These are phyloP conservation scores for Gasteruption jaculator DNA, from an alignment of 2,888 invertebrate genomes.

Conservation along the genomic window DNA sequence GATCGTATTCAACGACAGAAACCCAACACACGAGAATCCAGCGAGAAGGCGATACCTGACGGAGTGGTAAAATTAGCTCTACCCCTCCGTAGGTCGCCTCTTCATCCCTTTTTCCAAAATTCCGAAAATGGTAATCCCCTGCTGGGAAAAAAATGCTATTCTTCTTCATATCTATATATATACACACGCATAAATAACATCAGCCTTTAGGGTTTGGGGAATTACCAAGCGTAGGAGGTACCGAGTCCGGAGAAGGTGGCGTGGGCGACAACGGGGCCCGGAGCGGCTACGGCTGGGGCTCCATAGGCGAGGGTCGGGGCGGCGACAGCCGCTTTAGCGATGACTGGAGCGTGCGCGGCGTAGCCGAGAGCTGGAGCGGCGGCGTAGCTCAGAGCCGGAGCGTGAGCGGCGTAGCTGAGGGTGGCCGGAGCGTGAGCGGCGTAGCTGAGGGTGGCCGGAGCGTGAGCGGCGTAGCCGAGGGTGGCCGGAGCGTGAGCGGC, in stretches of 20 bases:
- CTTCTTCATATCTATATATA: too few relatives aligned
- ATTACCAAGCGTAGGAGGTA: conserved; percentile 37
- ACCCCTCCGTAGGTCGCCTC: too few relatives aligned
- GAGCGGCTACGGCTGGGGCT: conserved; percentile 18
- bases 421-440: conserved; percentile 21
- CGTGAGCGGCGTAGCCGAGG: conserved; percentile 17
- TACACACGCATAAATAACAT: too few relatives aligned
- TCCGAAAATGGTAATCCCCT: too few relatives aligned
- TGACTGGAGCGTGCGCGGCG: conserved; percentile 6
- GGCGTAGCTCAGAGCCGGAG: conserved; percentile 19
- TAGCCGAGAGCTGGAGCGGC: conserved; percentile 20
- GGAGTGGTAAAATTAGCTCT: too few relatives aligned
- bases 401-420: conserved; percentile 22
- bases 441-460: conserved; percentile 25
- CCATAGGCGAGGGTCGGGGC: conserved; percentile 22
- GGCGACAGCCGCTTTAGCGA: conserved; percentile 14
- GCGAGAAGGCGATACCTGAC: too few relatives aligned
- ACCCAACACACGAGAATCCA: too few relatives aligned
- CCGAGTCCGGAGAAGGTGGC: conserved; percentile 33
- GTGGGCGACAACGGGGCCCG: conserved; percentile 24
- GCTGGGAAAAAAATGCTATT: too few relatives aligned
- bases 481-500: conserved; percentile 20
- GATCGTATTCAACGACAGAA: too few relatives aligned
- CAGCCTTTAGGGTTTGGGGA: background rate
- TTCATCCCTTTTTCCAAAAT: too few relatives aligned